phyloP scores from a whole-genome alignment of 2,797 vertebrate species.

The Muscicapa comitata region DNA sequence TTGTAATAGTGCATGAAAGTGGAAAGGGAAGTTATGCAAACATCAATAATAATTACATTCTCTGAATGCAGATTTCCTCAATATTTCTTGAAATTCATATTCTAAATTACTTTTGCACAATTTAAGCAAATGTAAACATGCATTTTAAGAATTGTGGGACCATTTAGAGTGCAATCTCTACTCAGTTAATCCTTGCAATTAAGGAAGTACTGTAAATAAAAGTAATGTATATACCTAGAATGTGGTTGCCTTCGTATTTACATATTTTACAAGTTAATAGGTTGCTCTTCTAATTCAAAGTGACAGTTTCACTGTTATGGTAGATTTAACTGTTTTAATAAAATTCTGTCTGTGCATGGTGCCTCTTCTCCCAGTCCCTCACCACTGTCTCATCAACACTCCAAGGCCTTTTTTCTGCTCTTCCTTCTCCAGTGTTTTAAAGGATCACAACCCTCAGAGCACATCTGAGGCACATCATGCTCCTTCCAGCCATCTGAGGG shows the following conservation, averaged over 20 bases:
- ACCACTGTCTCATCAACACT: background rate
- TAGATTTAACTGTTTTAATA: conserved; percentile 14
- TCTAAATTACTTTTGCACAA: conserved; percentile 72
- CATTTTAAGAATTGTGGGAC: conserved; percentile 67
- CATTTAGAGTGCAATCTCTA: conserved; percentile 52
- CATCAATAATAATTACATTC: conserved; percentile 70
- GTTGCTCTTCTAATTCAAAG: conserved; percentile 9
- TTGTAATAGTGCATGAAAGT: conserved; percentile 52
- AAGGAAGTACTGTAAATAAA: conserved; percentile 65
- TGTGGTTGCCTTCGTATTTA: conserved; percentile 55
- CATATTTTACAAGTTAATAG: conserved; percentile 12
- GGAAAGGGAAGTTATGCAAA: conserved; percentile 66
- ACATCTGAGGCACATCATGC: background rate
- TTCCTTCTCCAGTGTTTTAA: background rate
- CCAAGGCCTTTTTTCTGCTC: background rate
- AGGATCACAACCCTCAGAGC: background rate
- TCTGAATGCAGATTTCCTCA: conserved; percentile 68
- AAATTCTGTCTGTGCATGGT: background rate
- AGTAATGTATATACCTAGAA: conserved; percentile 39
- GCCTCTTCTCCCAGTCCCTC: background rate
- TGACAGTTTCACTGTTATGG: background rate
- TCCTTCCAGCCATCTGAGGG: background rate
- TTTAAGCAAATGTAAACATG: conserved; percentile 60
- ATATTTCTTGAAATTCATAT: conserved; percentile 69
- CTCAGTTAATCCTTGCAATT: conserved; percentile 53